Evolutionary conservation across 2,113 vertebrate genomes (phyloP).

Genomic region (Nestor notabilis): DNA sequence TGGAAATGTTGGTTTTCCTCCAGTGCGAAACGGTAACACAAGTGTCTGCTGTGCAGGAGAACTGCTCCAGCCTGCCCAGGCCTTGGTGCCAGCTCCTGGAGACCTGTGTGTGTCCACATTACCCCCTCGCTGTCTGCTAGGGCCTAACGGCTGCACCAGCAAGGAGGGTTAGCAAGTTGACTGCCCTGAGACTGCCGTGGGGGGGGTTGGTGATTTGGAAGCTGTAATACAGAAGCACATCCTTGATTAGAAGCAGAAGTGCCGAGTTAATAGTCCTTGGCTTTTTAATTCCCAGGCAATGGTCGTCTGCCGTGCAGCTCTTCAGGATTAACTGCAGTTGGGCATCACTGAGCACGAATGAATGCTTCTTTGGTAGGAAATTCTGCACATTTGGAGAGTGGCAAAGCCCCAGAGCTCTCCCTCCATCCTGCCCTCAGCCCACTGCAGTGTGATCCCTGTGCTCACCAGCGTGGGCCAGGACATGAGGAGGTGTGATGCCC

Average conservation of each 20-base stretch:
- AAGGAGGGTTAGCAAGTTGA: background rate
- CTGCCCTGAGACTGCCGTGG: background rate
- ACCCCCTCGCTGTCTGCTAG: background rate
- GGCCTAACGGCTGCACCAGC: background rate
- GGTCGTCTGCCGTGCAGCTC: background rate
- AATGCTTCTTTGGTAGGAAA: background rate
- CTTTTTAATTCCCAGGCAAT: background rate
- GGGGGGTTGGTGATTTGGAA: background rate
- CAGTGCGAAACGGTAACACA: rapidly evolving
- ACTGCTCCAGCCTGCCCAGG: background rate
- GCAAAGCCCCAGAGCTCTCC: background rate
- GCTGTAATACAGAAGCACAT: background rate
- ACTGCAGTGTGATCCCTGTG: rapidly evolving
- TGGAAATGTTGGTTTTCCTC: background rate
- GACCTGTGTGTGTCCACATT: background rate
- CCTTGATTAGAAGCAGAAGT: background rate
- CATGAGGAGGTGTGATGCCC: background rate
- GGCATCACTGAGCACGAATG: background rate
- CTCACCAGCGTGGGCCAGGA: background rate
- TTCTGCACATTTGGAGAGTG: background rate
- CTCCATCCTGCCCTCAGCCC: rapidly evolving
- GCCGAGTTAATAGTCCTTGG: background rate
- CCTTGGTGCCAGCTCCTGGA: background rate
- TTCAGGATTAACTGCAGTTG: background rate
- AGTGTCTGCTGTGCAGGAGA: rapidly evolving